Base-by-base conservation (phyloP, 2,888 invertebrate genomes). In the Aquatica leii region DNA sequence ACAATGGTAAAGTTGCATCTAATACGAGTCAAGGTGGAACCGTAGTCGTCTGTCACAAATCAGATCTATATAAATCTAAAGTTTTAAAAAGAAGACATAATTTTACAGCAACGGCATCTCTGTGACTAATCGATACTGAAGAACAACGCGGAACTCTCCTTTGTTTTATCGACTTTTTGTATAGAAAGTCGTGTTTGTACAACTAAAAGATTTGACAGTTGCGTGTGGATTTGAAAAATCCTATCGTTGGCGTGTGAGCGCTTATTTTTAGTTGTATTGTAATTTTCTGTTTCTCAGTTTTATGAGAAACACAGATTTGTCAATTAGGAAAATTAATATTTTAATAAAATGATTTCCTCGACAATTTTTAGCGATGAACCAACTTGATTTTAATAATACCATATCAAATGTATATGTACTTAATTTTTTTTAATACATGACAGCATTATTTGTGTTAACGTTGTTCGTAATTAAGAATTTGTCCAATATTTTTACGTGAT, bases 41-140 rank as follows among this genome's bases (percentile, higher is more conserved):
- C 1, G 86, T 86, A 6, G 85, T 86, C 34, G 86, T 85, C n/a
- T 86, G 86, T 69, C 84, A 86, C 71, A 86, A 86, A 74, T 84
- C 85, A 18, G 86, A 87, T 71, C 78, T 87, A 62, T 85, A 86
- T 76, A 85, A 85, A 68, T 85, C 84, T 40, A 78, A 86, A 15
- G 84, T 86, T 1, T 76, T 86, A 49, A 86, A 86, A 78, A 76
- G 86, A 65, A 80, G 87, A 49, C 86, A 86, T 76, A 86, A 86
- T 71, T 86, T 86, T 73, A 84, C 85, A 20, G 85, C 86, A 14
- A 85, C 87, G 11, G 90, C 89, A 15, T 90, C 90, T 70, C 89
- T 90, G 74, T 89, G 90, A 82, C 89, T 87, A 80, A 83, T 85
- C 34, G 71, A 76, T 41, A 76, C 73, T 41, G 73, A 74, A 55